Evolutionary conservation across 2,888 invertebrate species (phyloP), one percentile per base, ranked within the genome.

Genomic region (Caenorhabditis sp.): DNA sequence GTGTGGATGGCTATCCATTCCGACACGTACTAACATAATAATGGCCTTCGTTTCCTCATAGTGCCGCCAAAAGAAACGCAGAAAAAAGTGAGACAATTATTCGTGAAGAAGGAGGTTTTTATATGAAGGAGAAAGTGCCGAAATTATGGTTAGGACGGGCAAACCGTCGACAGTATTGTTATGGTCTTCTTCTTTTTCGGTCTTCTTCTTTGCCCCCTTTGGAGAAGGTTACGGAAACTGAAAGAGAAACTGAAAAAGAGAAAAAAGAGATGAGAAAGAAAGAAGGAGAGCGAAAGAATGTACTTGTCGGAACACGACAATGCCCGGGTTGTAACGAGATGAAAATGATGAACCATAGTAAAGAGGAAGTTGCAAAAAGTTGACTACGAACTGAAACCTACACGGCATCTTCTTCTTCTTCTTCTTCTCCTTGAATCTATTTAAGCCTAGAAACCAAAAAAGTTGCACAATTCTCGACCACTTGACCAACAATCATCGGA

Each of bases 301-400:
- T 50, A 70, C 70, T 70, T 70, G 70, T 59, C 70, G 59, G 59
- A 70, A 59, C 59, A 58, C 41, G 39, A 48, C 9, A 50, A 37
- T 15, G 20, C 11, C 13, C 8, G 13, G 30, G 15, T 22, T 48
- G 48, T 39, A 50, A 48, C n/a, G 62, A 62, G 39, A 48, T 39
- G 39, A 48, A 62, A 32, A 59, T 11, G 37, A 8, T 22, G 22
- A 55, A 13, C 20, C 35, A 52, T 11, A 32, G 48, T 24, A 48
- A 61, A 35, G 37, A 35, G 37, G 37, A 62, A 48, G 30, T 35
- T 26, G 24, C 15, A 22, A 15, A 15, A 39, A 26, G 37, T 20
- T 22, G 41, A 35, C 32, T 17, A n/a, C n/a, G n/a, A 30, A 30
- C 6, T 7, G 30, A 30, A 30, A 9, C 5, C 30, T 5, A 30